A percentile compares a stretch with the other conserved stretches of the same genome.
These are phyloP conservation scores for Sminthurides bifidus DNA, from an alignment of 1,140 invertebrate genomes.

Conservation along the genomic window DNA sequence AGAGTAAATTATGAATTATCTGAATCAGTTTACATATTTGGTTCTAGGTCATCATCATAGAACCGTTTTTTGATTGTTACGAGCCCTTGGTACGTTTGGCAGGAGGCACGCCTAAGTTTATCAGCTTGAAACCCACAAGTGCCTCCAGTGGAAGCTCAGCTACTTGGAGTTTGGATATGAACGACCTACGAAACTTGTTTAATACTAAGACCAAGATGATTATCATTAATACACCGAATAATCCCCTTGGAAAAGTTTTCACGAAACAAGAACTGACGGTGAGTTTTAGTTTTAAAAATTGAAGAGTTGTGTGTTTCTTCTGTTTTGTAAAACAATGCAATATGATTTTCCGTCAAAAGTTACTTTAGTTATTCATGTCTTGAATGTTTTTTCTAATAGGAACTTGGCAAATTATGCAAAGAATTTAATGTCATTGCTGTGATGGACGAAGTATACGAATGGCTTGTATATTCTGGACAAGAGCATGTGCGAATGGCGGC, in stretches of 20 bases:
- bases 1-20: background rate
- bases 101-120: slow-evolving; percentile 74
- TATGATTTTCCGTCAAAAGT: background rate
- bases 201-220: slow-evolving; percentile 86
- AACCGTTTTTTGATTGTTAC: slow-evolving; percentile 97
- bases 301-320: background rate
- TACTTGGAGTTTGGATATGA: slow-evolving; percentile 79
- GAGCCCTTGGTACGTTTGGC: slow-evolving; percentile 79
- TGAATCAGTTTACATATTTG: background rate
- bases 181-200: slow-evolving; percentile 72
- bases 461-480: slow-evolving; percentile 76
- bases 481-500: slow-evolving; percentile 73
- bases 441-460: slow-evolving; percentile 78
- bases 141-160: slow-evolving; percentile 47
- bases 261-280: slow-evolving; percentile 48
- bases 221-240: slow-evolving; percentile 91
- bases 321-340: background rate
- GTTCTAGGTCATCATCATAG: slow-evolving; percentile 82
- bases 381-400: slow-evolving; percentile 15
- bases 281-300: background rate
- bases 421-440: slow-evolving; percentile 87
- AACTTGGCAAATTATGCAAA: slow-evolving; percentile 76
- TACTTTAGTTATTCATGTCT: background rate
- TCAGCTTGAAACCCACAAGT: slow-evolving; percentile 69
- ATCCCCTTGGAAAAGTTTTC: slow-evolving; percentile 88